Evolutionary conservation across 2,888 invertebrate genomes (phyloP).

Genomic region (Antheraea yamamai): DNA sequence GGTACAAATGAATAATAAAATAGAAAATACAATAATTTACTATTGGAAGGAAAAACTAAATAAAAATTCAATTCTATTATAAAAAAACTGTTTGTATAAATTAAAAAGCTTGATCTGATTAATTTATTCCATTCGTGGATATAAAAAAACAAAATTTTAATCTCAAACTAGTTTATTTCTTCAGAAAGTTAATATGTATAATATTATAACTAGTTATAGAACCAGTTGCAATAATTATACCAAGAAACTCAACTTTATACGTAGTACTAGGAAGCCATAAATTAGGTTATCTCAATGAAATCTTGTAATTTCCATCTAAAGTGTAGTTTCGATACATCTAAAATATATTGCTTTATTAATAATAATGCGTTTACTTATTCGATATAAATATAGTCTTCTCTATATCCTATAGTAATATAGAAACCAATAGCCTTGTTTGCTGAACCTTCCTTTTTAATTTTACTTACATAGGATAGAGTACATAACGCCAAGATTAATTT

Average conservation of each 20-base stretch:
- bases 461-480: background rate
- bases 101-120: background rate
- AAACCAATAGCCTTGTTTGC: background rate
- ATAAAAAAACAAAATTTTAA: background rate
- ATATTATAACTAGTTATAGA: background rate
- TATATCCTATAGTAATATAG: background rate
- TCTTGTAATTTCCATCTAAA: conserved; percentile 3
- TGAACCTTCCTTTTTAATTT: background rate
- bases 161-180: background rate
- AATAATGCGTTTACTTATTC: background rate
- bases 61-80: background rate
- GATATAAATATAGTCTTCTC: too few species aligned
- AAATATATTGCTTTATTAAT: background rate
- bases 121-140: background rate
- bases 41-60: background rate
- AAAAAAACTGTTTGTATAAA: background rate
- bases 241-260: background rate
- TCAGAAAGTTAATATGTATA: conserved; percentile 4
- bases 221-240: background rate
- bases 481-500: background rate
- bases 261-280: background rate
- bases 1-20: background rate
- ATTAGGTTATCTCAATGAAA: background rate
- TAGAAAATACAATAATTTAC: background rate
- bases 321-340: background rate